Base-by-base conservation (phyloP, 2,797 vertebrate species). In the Gambusia yucatana region DNA sequence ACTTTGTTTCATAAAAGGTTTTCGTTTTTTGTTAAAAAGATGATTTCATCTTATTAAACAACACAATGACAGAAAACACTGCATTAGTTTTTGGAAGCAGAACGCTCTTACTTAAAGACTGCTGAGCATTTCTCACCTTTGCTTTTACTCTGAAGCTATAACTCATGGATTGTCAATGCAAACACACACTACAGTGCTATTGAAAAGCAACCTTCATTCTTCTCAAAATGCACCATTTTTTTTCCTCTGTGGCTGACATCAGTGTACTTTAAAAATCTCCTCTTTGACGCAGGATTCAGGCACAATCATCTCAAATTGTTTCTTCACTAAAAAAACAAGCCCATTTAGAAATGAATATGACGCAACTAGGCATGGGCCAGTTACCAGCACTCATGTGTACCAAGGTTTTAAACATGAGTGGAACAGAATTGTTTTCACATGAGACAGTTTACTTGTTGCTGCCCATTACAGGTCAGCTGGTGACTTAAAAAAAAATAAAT, bases 151-250 rank as follows among this genome's bases (percentile, higher is more conserved):
- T 69, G 81, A 82, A 84, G 80, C 89, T 72, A 73, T 44, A 84
- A 84, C 86, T 89, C 79, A 93, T 61, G 87, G 95, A 96, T 96
- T 96, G 96, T 96, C 95, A 87, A 92, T 84, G 95, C 95, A 89
- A 93, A 94, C 84, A 79, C 76, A 76, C 72, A 87, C 76, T 72
- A 83, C 89, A 81, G 22, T 86, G 71, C 80, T 57, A 78, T 16
- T 13, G 75, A 81, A 81, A 87, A 91, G 86, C 87, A 82, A 73
- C 41, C 1, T 75, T 82, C 52, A 67, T 57, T 48, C 84, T 86
- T 87, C 77, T 86, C 69, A 61, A 63, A 82, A 90, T 57, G 50
- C 67, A 84, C 65, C 65, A 67, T 67, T 67, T 41, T 11, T 39
- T 83, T 30, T 82, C 33, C 50, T 80, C 63, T 84, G 85, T 73